Conservation (phyloP, 2,797 vertebrate species). For the Microctenopoma steveboyesi region DNA sequence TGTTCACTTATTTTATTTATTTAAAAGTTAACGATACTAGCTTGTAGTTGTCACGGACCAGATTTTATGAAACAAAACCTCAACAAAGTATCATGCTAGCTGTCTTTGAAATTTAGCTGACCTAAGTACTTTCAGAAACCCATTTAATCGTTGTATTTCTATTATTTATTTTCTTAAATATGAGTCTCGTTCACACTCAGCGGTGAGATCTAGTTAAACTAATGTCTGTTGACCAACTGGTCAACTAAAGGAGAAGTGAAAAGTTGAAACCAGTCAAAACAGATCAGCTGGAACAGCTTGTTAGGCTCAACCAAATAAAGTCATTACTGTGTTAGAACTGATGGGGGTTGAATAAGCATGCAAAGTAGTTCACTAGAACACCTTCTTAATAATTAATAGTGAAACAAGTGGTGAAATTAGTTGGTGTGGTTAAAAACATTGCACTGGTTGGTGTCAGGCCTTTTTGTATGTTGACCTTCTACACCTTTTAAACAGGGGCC, state of each 20-base stretch:
- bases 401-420: not conserved
- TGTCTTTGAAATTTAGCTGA: too few relatives aligned
- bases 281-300: conserved; percentile 20
- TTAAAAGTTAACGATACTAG: too few relatives aligned
- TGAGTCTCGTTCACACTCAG: too few relatives aligned
- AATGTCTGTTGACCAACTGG: not conserved
- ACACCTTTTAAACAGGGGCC: too few relatives aligned
- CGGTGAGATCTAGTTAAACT: too few relatives aligned
- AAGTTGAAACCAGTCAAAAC: not conserved
- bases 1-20: too few relatives aligned
- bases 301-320: not conserved
- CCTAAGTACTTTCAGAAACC: too few relatives aligned
- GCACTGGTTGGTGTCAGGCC: not conserved
- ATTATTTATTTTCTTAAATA: too few relatives aligned
- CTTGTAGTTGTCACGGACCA: too few relatives aligned
- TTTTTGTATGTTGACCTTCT: not conserved
- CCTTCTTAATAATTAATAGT: not conserved
- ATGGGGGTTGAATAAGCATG: not conserved
- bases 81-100: too few relatives aligned
- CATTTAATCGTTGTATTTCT: too few relatives aligned
- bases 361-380: not conserved
- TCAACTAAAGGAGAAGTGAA: not conserved
- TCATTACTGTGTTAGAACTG: not conserved
- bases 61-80: too few relatives aligned
- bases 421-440: not conserved